Evolutionary conservation across 1,140 invertebrate genomes (phyloP), one percentile per base, ranked within the genome.

Genomic region (Dufourea novaeangliae): DNA sequence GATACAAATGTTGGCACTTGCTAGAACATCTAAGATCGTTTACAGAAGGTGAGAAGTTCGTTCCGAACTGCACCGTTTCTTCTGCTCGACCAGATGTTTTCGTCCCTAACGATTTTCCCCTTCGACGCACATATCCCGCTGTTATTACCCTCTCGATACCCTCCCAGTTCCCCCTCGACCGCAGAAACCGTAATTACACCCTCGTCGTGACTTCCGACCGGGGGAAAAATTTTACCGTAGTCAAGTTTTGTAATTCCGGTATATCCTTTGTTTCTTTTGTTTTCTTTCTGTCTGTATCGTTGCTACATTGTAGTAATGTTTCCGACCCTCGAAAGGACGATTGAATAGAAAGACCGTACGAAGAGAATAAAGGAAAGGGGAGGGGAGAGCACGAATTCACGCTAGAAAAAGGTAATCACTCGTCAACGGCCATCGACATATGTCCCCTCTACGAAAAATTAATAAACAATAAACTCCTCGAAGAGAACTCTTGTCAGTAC

Each of bases 391-490:
- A 39, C 41, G 46, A 44, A 39, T 67, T 34, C 39, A 14, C 25
- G 14, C 4, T 12, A n/a, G 54, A 32, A 41, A n/a, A 14, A 37
- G 17, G 17, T 63, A 64, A 44, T 57, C 37, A 46, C 8, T 25
- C n/a, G 64, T 32, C 27, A 10, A 63, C 46, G 37, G 25, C 59
- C 39, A n/a, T 11, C 14, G 11, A 56, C 25, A 8, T 20, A 6
- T 32, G 20, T 12, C 12, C 34, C 73, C 39, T 46, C 27, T 0
- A 22, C 32, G 41, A 17, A 66, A 41, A 57, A 68, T 75, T 20
- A 75, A 75, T 68, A 59, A 67, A 75, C 10, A 14, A 69, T 76
- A 44, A 68, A 68, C 52, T 8, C 8, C 8, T 7, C 32, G 6
- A 20, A 4, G 25, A 1, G 12, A 46, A 7, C 12, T 5, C 17